A percentile compares a stretch with the other conserved stretches of the same genome.
Evolutionary conservation across 2,113 vertebrate species (phyloP).

Genomic region (Oncorhynchus nerka): DNA sequence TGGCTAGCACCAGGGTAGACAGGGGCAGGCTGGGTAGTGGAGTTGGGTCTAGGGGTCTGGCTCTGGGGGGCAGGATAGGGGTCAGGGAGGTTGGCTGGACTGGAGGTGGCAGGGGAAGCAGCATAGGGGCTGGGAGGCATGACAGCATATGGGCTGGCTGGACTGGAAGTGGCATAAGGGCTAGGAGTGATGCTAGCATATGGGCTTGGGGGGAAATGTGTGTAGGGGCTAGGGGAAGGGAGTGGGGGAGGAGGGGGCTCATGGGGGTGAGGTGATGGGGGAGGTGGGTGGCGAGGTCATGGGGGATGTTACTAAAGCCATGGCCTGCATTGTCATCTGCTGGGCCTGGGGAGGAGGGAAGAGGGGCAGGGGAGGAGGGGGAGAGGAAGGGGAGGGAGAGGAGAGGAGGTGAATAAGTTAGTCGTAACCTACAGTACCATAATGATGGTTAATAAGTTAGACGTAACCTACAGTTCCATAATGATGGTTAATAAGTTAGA

Average conservation of each 20-base stretch:
- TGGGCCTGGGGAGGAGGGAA: conserved; percentile 70
- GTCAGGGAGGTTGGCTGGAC: conserved; percentile 11
- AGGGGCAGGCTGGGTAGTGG: conserved; percentile 6
- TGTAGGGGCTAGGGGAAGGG: conserved; percentile 56
- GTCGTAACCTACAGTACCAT: no score
- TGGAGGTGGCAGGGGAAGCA: conserved; percentile 6
- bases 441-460: not conserved
- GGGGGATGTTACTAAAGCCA: conserved; percentile 69
- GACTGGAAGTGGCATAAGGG: not conserved
- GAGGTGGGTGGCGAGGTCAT: conserved; percentile 60
- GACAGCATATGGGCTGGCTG: not conserved
- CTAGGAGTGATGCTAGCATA: not conserved
- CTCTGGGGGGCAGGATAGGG: conserved; percentile 19
- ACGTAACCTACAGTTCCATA: conserved; percentile 61
- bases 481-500: conserved; percentile 46
- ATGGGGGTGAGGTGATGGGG: conserved; percentile 57
- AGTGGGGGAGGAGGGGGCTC: conserved; percentile 57
- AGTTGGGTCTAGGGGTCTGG: not conserved
- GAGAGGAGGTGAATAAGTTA: not conserved
- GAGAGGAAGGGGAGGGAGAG: not conserved
- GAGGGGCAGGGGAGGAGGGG: not conserved
- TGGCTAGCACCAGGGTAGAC: not conserved
- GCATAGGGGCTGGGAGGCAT: conserved; percentile 40
- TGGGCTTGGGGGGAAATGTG: conserved; percentile 1
- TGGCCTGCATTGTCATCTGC: conserved; percentile 84